Conservation (phyloP, 2,888 invertebrate species). For the Synergus laeviventris region DNA sequence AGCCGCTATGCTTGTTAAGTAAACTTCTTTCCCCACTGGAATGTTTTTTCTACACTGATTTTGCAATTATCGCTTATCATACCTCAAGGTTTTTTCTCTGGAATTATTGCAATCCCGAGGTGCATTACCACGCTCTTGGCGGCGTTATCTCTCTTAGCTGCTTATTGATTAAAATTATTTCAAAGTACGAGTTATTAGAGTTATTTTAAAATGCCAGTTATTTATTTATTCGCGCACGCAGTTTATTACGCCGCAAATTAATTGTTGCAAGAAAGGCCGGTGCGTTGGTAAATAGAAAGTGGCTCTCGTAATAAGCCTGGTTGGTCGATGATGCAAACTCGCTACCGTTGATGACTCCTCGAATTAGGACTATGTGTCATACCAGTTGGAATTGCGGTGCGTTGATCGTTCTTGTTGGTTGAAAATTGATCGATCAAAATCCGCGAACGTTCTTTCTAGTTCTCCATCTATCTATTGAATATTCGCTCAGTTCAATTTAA, state of each 20-base stretch:
- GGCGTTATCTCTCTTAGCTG: neutral
- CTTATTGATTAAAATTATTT: constrained; percentile 19
- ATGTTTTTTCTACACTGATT: constrained; percentile 9
- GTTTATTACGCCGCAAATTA: constrained; percentile 17
- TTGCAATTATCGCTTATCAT: constrained; percentile 21
- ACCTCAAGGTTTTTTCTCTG: constrained; percentile 6
- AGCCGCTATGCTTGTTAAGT: constrained; percentile 12
- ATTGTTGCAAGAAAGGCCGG: constrained; percentile 5
- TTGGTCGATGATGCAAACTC: constrained; percentile 28
- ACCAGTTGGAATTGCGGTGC: neutral
- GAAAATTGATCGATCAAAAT: constrained; percentile 61
- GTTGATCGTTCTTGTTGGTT: constrained; percentile 42
- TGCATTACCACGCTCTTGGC: neutral
- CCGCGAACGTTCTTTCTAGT: constrained; percentile 29
- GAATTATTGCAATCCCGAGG: constrained; percentile 9
- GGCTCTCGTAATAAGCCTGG: constrained; percentile 12
- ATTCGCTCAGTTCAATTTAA: constrained; percentile 50
- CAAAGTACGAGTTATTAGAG: neutral
- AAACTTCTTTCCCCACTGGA: neutral
- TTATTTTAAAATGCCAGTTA: constrained; percentile 5
- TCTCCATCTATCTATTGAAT: neutral
- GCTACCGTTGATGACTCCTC: constrained; percentile 21
- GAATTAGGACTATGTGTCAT: constrained; percentile 9
- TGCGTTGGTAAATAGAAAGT: constrained; percentile 16
- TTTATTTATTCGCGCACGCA: constrained; percentile 1